These are phyloP conservation scores for Eriocheir sinensis DNA, from an alignment of 1,140 invertebrate genomes.

Conservation along the genomic window DNA sequence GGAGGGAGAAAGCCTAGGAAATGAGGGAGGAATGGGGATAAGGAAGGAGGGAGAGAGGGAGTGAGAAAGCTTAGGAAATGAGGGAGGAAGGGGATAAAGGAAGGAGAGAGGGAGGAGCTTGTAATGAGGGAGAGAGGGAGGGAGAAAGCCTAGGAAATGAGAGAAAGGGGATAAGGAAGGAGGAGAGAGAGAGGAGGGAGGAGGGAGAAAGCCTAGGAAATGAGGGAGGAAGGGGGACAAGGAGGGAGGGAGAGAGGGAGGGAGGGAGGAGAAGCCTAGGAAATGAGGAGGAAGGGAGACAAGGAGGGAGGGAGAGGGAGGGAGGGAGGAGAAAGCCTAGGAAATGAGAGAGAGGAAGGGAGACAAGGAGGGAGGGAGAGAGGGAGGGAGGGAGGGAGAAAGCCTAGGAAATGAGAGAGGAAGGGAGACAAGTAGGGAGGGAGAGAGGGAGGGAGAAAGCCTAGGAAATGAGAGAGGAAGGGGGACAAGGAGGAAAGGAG, in stretches of 20 bases:
- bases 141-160: background rate
- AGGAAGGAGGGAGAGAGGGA: no score
- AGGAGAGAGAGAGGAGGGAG: slow-evolving; percentile 48
- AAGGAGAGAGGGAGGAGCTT: no score
- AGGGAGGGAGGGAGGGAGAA: no score
- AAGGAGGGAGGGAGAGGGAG: background rate
- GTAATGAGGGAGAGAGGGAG: slow-evolving; percentile 5
- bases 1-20: no score
- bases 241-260: background rate
- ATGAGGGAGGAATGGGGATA: no score
- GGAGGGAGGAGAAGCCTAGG: background rate
- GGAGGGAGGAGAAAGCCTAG: background rate
- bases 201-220: background rate
- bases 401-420: no score
- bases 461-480: no score
- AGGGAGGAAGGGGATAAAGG: no score
- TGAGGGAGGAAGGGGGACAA: background rate
- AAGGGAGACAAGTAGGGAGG: no score
- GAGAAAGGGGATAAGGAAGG: slow-evolving; percentile 16
- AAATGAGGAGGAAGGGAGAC: background rate
- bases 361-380: background rate
- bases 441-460: no score
- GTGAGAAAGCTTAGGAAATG: no score
- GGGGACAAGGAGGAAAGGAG: background rate
- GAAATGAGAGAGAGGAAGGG: background rate